Evolutionary conservation across 1,140 invertebrate genomes (phyloP).

Genomic region (Anoplophora glabripennis): DNA sequence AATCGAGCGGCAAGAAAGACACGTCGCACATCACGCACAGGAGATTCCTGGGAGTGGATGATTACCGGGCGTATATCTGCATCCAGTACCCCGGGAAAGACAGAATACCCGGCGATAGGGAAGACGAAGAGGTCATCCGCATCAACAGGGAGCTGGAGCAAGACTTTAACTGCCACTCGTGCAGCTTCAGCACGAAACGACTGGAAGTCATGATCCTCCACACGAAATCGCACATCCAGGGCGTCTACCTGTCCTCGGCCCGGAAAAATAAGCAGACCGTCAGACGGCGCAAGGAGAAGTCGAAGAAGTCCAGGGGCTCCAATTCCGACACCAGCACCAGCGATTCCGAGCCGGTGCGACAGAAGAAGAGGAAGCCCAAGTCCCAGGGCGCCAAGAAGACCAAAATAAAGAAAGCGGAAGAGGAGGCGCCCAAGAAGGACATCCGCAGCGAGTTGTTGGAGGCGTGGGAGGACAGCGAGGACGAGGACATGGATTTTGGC

Average conservation of each 20-base stretch:
- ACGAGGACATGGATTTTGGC: conserved; percentile 19
- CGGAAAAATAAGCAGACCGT: conserved; percentile 23
- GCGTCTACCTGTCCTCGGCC: conserved; percentile 7
- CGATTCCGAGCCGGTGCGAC: conserved; percentile 19
- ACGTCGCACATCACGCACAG: conserved; percentile 52
- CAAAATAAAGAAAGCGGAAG: conserved; percentile 37
- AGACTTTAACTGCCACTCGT: conserved; percentile 61
- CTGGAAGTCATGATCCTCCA: conserved; percentile 70
- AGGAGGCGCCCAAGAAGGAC: conserved; percentile 36
- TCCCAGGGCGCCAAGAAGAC: conserved; percentile 5
- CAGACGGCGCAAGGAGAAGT: conserved; percentile 6
- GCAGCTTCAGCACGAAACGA: conserved; percentile 61
- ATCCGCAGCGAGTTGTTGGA: conserved; percentile 40
- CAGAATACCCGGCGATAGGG: conserved; percentile 26
- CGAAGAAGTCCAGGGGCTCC: not conserved
- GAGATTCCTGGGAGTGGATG: conserved; percentile 55
- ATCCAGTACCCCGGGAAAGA: conserved; percentile 51
- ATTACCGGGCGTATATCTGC: conserved; percentile 62
- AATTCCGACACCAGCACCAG: not conserved
- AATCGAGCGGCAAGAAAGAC: conserved; percentile 12
- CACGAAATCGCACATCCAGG: conserved; percentile 57
- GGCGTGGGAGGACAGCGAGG: conserved; percentile 49
- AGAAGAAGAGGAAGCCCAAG: conserved; percentile 26
- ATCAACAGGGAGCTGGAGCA: conserved; percentile 26
- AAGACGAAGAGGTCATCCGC: conserved; percentile 26